These are phyloP conservation scores for Melanogrammus aeglefinus DNA, from an alignment of 2,797 vertebrate species.

Conservation along the genomic window DNA sequence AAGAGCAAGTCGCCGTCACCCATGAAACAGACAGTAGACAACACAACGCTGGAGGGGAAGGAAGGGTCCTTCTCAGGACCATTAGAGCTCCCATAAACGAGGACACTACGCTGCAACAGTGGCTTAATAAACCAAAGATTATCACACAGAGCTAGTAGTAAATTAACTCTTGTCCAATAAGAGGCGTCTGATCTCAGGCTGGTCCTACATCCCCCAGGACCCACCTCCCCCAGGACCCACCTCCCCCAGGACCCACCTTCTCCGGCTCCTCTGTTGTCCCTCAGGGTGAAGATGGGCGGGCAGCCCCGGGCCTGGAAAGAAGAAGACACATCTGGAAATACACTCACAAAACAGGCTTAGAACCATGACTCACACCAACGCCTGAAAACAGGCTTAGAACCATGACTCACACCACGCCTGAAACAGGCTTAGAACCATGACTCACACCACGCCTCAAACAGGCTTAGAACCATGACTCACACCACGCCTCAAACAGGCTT, in stretches of 20 bases:
- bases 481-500: too few relatives aligned
- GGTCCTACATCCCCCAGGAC: too few relatives aligned
- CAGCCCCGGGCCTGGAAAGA: conserved; percentile 84
- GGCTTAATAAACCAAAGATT: not conserved
- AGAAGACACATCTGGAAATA: conserved; percentile 26
- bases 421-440: too few relatives aligned
- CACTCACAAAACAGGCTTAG: too few relatives aligned
- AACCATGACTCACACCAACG: too few relatives aligned
- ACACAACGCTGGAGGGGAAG: not conserved
- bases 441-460: too few relatives aligned
- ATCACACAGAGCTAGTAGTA: not conserved
- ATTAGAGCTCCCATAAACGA: too few relatives aligned
- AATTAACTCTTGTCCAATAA: not conserved
- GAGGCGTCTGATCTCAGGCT: not conserved
- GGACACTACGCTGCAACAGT: not conserved
- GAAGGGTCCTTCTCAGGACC: not conserved
- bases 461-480: too few relatives aligned
- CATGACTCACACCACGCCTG: too few relatives aligned
- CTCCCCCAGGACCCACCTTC: conserved; percentile 58
- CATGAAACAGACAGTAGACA: too few relatives aligned
- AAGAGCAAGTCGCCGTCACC: not conserved
- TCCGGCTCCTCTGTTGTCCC: conserved; percentile 67
- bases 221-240: too few relatives aligned
- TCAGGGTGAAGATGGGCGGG: conserved; percentile 80
- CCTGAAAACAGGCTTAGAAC: too few relatives aligned